A percentile compares a stretch with the other conserved stretches of the same genome.
Evolutionary conservation across 2,797 vertebrate genomes (phyloP).

Genomic region (Acridotheres tristis): DNA sequence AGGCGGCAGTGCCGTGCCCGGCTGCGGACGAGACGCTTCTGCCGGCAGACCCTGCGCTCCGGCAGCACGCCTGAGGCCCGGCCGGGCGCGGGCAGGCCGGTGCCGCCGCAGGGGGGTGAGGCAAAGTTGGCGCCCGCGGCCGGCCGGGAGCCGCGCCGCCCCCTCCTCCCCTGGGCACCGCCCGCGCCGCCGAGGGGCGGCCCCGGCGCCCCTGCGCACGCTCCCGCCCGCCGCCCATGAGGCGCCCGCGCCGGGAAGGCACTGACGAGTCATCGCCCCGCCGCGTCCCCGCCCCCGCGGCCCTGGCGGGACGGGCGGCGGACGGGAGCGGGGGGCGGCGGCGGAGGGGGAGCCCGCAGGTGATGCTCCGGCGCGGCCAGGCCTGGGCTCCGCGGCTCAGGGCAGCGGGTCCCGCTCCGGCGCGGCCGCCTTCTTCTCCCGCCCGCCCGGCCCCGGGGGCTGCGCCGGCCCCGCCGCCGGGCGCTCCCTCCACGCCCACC

Average conservation of each 20-base stretch:
- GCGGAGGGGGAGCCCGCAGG: slow-evolving; percentile 25
- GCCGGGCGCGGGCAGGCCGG: not conserved
- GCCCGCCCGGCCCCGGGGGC: not conserved
- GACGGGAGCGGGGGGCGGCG: not conserved
- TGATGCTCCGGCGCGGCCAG: slow-evolving; percentile 13
- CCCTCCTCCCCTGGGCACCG: slow-evolving; percentile 19
- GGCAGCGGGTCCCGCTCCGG: too few relatives aligned
- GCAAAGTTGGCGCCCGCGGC: not conserved
- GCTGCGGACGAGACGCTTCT: not conserved
- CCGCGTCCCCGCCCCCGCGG: not conserved
- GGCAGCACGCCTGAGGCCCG: not conserved
- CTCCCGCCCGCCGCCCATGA: slow-evolving; percentile 14
- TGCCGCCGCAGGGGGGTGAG: not conserved
- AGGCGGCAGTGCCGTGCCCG: not conserved
- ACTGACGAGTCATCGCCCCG: slow-evolving; percentile 8
- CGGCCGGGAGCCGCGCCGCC: not conserved
- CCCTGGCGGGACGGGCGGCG: not conserved
- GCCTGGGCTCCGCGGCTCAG: too few relatives aligned
- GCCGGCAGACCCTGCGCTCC: not conserved
- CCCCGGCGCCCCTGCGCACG: slow-evolving; percentile 23
- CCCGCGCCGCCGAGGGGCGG: slow-evolving; percentile 14
- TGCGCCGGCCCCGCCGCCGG: not conserved
- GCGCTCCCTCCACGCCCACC: not conserved
- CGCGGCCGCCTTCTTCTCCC: not conserved
- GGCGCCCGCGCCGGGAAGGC: slow-evolving; percentile 5